Percentiles rank a stretch among this genome's conserved stretches.
phyloP scores from a whole-genome alignment of 2,888 invertebrate species.

The Ennomos fuscantarius region DNA sequence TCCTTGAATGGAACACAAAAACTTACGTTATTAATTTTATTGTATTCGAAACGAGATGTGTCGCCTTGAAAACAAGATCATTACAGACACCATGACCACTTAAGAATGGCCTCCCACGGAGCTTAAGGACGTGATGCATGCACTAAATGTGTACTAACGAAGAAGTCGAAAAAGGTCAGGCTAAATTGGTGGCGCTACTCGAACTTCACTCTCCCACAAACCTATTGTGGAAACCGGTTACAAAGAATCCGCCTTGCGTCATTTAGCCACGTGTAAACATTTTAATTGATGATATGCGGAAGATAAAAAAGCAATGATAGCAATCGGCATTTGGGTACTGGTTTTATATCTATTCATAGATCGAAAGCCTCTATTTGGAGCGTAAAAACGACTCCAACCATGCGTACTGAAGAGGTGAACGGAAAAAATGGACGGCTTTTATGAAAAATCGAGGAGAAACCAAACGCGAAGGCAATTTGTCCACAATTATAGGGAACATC shows the following conservation, averaged over 20 bases:
- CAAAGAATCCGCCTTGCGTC: constrained; percentile 75
- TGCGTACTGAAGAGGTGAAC: constrained; percentile 21
- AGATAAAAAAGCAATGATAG: constrained; percentile 69
- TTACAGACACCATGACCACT: constrained; percentile 59
- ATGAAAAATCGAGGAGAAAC: constrained; percentile 35
- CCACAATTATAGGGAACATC: constrained; percentile 42
- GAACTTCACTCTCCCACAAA: constrained; percentile 71
- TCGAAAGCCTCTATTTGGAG: constrained; percentile 44
- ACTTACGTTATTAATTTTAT: constrained; percentile 73
- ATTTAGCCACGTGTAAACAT: constrained; percentile 79
- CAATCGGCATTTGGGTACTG: constrained; percentile 61
- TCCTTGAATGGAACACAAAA: constrained; percentile 77
- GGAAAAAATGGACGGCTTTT: constrained; percentile 29
- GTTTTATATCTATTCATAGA: constrained; percentile 55
- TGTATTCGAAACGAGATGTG: constrained; percentile 74
- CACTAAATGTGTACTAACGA: constrained; percentile 37
- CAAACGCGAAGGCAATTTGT: constrained; percentile 42
- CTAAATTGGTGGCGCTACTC: constrained; percentile 70
- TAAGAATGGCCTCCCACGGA: constrained; percentile 53
- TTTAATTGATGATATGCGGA: constrained; percentile 82
- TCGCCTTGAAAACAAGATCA: constrained; percentile 75
- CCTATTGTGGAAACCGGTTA: constrained; percentile 75
- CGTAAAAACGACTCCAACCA: constrained; percentile 32
- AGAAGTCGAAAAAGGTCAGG: constrained; percentile 57
- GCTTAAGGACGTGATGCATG: constrained; percentile 38